Conservation (phyloP, 2,797 vertebrate species). For the Argya squamiceps region DNA sequence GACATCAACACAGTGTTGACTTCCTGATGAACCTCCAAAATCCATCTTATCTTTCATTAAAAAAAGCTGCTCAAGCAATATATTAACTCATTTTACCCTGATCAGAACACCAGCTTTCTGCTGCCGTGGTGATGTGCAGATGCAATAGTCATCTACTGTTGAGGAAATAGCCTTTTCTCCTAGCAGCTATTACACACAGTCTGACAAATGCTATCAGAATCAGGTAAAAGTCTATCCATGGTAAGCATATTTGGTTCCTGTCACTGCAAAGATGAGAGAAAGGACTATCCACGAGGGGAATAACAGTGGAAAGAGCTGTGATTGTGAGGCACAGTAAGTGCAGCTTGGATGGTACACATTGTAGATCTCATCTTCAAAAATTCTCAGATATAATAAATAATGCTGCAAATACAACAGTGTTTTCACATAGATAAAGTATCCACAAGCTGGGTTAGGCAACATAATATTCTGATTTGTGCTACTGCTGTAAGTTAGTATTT, state of each 20-base stretch:
- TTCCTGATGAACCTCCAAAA: neutral
- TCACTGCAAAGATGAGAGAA: neutral
- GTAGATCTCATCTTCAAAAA: neutral
- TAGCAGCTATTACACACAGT: neutral
- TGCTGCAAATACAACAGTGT: neutral
- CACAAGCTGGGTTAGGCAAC: neutral
- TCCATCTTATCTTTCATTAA: neutral
- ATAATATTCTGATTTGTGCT: neutral
- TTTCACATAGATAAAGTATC: neutral
- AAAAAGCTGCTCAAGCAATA: neutral
- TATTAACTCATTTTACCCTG: neutral
- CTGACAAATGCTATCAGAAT: constrained; percentile 6
- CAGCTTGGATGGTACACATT: neutral
- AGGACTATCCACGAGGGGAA: neutral
- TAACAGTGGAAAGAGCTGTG: neutral
- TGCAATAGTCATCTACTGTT: neutral
- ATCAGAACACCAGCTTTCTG: neutral
- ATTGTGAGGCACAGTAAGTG: neutral
- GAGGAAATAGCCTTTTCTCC: neutral
- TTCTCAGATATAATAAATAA: neutral
- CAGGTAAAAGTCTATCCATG: neutral
- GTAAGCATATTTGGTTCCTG: neutral
- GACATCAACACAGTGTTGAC: neutral
- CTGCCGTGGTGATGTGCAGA: neutral
- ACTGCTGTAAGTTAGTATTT: neutral